These are phyloP conservation scores for Thysanoteuthis rhombus DNA, from an alignment of 2,888 invertebrate genomes.

Conservation along the genomic window DNA sequence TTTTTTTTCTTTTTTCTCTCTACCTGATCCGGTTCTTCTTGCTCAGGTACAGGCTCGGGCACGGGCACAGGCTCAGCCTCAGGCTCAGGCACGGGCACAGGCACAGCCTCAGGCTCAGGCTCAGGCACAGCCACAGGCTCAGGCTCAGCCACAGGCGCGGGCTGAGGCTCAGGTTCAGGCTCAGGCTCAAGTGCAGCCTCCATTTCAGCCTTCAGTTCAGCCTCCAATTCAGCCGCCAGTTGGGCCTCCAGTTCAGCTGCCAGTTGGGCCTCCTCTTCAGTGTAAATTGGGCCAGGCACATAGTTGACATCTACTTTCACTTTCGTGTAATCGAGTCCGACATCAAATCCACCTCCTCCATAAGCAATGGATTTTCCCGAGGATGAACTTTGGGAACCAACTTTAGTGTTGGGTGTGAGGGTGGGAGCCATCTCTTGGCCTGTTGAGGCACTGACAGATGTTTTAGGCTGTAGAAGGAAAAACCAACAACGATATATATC, in stretches of 20 bases:
- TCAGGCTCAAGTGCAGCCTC: too few relatives aligned
- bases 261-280: slow-evolving; percentile 18
- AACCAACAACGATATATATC: slow-evolving; percentile 12
- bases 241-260: too few relatives aligned
- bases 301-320: background rate
- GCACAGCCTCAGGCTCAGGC: too few relatives aligned
- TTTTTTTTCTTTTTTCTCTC: background rate
- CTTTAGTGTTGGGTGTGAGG: background rate
- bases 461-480: background rate
- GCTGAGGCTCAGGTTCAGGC: too few relatives aligned
- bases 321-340: slow-evolving; percentile 47
- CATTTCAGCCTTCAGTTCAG: too few relatives aligned
- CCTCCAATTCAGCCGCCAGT: too few relatives aligned
- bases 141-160: too few relatives aligned
- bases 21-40: slow-evolving; percentile 22
- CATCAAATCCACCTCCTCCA: slow-evolving; percentile 55
- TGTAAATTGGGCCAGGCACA: slow-evolving; percentile 22
- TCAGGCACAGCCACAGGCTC: too few relatives aligned
- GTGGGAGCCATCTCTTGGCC: slow-evolving; percentile 36
- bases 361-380: slow-evolving; percentile 39
- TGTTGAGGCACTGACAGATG: background rate
- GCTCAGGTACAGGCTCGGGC: too few relatives aligned
- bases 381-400: background rate
- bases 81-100: too few relatives aligned
- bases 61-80: too few relatives aligned